Percentiles rank a stretch among this genome's conserved stretches.
These are phyloP conservation scores for Drosophila rhopaloa DNA, from an alignment of 1,140 invertebrate genomes.

Conservation along the genomic window DNA sequence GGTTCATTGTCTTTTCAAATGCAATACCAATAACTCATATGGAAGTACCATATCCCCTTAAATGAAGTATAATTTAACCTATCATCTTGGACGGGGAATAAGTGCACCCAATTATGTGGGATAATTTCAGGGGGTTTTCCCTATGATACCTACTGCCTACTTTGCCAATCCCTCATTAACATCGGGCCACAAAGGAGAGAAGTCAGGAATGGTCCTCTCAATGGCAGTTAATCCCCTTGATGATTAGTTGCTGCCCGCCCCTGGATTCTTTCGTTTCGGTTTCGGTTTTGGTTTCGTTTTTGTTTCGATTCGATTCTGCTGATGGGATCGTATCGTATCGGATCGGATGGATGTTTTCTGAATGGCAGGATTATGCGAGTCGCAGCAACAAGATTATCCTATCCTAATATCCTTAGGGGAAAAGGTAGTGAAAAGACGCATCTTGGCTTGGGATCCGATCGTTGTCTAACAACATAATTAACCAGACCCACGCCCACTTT, in stretches of 20 bases:
- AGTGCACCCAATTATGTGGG: slow-evolving; percentile 2
- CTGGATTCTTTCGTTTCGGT: slow-evolving; percentile 4
- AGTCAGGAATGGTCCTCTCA: slow-evolving; percentile 40
- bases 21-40: too few species aligned
- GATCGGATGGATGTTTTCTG: not conserved
- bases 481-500: slow-evolving; percentile 32
- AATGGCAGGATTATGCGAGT: slow-evolving; percentile 36
- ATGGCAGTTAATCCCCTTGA: slow-evolving; percentile 52
- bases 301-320: slow-evolving; percentile 13
- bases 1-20: too few species aligned
- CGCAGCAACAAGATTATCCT: slow-evolving; percentile 48
- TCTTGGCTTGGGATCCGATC: slow-evolving; percentile 17
- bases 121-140: not conserved
- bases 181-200: slow-evolving; percentile 13
- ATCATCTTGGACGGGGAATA: not conserved
- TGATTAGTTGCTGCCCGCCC: slow-evolving; percentile 50
- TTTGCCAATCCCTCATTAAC: slow-evolving; percentile 29
- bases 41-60: not conserved
- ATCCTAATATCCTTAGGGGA: slow-evolving; percentile 36
- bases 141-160: not conserved
- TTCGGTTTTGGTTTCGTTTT: not conserved
- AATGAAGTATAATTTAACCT: not conserved
- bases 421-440: slow-evolving; percentile 35
- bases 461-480: slow-evolving; percentile 66
- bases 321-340: slow-evolving; percentile 26